Evolutionary conservation across 2,797 vertebrate species (phyloP), one percentile per base, ranked within the genome.

Genomic region (Anguilla marmorata): DNA sequence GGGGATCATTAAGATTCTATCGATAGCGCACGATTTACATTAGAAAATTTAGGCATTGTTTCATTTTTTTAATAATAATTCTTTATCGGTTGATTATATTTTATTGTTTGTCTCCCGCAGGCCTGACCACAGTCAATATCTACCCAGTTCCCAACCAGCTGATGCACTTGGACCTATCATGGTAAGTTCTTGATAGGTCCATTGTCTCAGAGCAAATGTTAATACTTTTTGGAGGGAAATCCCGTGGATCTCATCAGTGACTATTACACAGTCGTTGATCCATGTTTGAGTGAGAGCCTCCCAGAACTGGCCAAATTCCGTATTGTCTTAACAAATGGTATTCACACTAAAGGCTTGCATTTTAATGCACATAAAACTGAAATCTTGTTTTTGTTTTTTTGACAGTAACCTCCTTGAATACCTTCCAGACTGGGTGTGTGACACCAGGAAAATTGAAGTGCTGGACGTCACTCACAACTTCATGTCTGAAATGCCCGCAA

Each of bases 381-480:
- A 56, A 9, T 66, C 60, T 66, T 66, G 21, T 9, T 8, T 63
- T 60, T 52, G 76, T 87, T 92, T 66, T 80, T 92, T 94, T 94
- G 92, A 92, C 93, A 99, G 98, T 96, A 99, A 99, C 93, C 95
- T 97, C 84, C 94, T 99, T 91, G 97, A 97, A 88, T 96, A 96
- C 91, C 91, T 99, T 88, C 98, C 98, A 21, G 98, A 98, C 90
- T 99, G 98, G 98, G 96, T 97, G 89, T 98, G 98, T 94, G 98
- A 99, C 94, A 96, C 97, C 94, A 97, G 97, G 92, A 99, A 99
- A 94, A 94, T 99, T 87, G 98, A 99, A 95, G 93, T 97, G 94
- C 91, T 99, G 94, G 97, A 99, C 83, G 84, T 98, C 91, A 96
- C 96, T 79, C 95, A 97, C 94, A 99, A 99, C 94, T 93, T 97